Base-by-base conservation (phyloP, 2,113 vertebrate genomes). In the Carassius auratus region DNA sequence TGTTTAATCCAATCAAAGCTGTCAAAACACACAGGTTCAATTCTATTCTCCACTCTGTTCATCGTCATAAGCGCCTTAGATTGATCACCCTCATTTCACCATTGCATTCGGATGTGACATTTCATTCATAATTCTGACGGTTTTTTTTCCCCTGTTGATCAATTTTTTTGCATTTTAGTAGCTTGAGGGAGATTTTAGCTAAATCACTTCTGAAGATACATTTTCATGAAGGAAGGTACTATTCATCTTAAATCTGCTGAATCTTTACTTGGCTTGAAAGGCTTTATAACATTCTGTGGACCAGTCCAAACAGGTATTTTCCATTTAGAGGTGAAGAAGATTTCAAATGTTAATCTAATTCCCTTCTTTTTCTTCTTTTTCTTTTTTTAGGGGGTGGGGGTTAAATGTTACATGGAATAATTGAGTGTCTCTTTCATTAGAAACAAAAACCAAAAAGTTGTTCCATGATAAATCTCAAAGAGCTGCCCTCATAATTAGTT, bases 41-140 rank as follows among this genome's bases (percentile, higher is more conserved):
- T 94, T 94, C 96, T 92, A 95, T 95, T 95, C 95, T 42, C 93
- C 89, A 89, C 92, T 93, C 94, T 95, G 95, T 96, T 69, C 96
- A 97, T 96, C 97, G 95, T 97, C 97, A 98, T 96, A 98, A 97
- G 96, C 94, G 95, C 96, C 96, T 95, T 92, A 96, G 95, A 97
- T 96, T 96, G 96, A 98, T 97, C 96, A 96, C 89, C 82, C 95
- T 95, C 93, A 83, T 83, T 83, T 83, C 68, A 83, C 81, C 81
- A 30, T 92, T 95, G 94, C 94, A 93, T 96, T 95, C 94, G 92
- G 92, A 94, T 94, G 93, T 93, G 95, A 96, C 95, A 85, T 95
- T 96, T 96, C 96, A 97, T 97, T 97, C 94, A 96, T 97, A 95
- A 96, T 95, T 95, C 95, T 90, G 95, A 93, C 91, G 86, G 86